Evolutionary conservation across 2,888 invertebrate species (phyloP).

Genomic region (Danaus chrysippus): DNA sequence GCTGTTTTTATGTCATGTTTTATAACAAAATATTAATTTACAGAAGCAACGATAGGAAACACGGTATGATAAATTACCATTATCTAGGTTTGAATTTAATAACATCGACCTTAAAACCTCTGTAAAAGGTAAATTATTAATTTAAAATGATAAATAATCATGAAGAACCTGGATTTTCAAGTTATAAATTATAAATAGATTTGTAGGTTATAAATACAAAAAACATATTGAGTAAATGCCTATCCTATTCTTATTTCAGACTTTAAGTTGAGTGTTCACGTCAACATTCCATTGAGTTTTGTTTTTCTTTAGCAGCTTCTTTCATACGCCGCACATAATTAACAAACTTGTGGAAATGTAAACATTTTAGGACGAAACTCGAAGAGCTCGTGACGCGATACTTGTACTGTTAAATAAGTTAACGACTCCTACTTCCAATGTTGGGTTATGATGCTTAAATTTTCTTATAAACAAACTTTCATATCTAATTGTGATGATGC

Average conservation of each 20-base stretch:
- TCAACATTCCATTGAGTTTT: slow-evolving; percentile 12
- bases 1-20: slow-evolving; percentile 26
- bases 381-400: slow-evolving; percentile 42
- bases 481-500: slow-evolving; percentile 21
- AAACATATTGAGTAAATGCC: too few species aligned
- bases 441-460: slow-evolving; percentile 29
- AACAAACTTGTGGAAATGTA: slow-evolving; percentile 58
- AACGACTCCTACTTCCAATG: slow-evolving; percentile 29
- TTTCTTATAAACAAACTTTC: slow-evolving; percentile 29
- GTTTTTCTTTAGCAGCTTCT: slow-evolving; percentile 47
- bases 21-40: slow-evolving; percentile 34
- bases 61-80: not conserved
- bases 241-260: too few species aligned
- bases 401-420: slow-evolving; percentile 27
- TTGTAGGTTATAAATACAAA: too few species aligned
- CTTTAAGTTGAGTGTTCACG: slow-evolving; percentile 8
- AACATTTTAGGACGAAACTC: slow-evolving; percentile 57
- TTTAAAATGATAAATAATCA: too few species aligned
- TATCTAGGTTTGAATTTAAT: too few species aligned
- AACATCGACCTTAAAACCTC: too few species aligned
- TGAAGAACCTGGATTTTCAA: too few species aligned
- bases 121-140: too few species aligned
- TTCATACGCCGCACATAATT: slow-evolving; percentile 58
- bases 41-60: slow-evolving; percentile 8
- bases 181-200: too few species aligned